Conservation (phyloP, 1,140 invertebrate species). For the Pseudobourletiella spinata region DNA sequence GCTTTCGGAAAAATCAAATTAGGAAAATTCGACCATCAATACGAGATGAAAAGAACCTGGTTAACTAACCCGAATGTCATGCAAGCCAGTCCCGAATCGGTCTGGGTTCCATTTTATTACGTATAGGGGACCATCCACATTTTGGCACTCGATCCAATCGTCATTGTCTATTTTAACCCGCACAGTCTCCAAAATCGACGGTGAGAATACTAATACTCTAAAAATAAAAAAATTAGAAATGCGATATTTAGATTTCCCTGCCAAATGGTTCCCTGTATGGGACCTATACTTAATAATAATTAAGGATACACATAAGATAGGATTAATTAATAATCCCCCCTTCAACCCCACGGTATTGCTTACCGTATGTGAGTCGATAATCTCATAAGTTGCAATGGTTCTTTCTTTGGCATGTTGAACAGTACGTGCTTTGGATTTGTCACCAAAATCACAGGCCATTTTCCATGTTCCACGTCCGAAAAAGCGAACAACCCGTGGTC, state of each 20-base stretch:
- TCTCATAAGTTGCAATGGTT: conserved; percentile 57
- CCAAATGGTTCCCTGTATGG: too few relatives aligned
- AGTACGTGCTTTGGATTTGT: conserved; percentile 82
- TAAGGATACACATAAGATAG: background rate
- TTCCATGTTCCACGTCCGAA: conserved; percentile 61
- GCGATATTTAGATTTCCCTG: too few relatives aligned
- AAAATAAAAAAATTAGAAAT: conserved; percentile 33
- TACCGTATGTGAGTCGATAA: conserved; percentile 71
- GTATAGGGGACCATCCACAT: conserved; percentile 60
- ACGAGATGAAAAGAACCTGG: too few relatives aligned
- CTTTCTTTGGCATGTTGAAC: conserved; percentile 60
- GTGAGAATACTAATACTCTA: conserved; percentile 65
- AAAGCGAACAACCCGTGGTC: conserved; percentile 89
- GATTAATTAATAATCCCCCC: too few relatives aligned
- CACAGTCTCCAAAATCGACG: conserved; percentile 52
- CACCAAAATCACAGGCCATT: conserved; percentile 73
- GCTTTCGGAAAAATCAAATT: too few relatives aligned
- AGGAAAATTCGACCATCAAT: too few relatives aligned
- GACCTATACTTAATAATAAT: background rate
- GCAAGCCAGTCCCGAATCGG: conserved; percentile 55
- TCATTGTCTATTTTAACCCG: conserved; percentile 56
- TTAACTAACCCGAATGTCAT: conserved; percentile 57
- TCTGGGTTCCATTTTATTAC: conserved; percentile 59
- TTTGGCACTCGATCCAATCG: conserved; percentile 52
- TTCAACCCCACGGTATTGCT: too few relatives aligned